Conservation (phyloP, 1,140 invertebrate genomes). For the Halictus rubicundus region DNA sequence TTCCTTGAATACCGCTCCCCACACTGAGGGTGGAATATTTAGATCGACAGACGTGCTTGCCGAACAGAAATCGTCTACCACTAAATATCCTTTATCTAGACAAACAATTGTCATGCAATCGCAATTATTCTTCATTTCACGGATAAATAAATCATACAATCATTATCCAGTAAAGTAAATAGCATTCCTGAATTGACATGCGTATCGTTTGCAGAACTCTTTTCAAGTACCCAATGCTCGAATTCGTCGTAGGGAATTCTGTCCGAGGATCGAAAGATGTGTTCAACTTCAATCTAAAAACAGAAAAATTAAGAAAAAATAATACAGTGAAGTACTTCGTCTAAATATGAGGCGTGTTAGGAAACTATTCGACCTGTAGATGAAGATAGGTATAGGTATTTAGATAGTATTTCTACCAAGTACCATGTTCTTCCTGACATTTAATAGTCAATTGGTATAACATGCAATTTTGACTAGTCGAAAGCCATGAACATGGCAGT, state of each 20-base stretch:
- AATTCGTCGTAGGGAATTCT: constrained; percentile 22
- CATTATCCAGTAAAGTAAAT: constrained; percentile 37
- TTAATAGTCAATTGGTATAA: too few relatives aligned
- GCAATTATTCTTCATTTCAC: too few relatives aligned
- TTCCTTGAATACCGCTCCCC: constrained; percentile 44
- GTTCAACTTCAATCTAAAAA: constrained; percentile 38
- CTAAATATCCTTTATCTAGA: constrained; percentile 41
- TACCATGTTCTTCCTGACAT: too few relatives aligned
- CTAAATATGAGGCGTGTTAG: neutral
- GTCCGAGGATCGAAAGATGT: constrained; percentile 31
- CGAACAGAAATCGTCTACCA: constrained; percentile 36
- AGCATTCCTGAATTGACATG: constrained; percentile 15
- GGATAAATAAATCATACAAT: constrained; percentile 23
- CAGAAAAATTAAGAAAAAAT: neutral
- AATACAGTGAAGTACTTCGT: neutral
- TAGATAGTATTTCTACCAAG: too few relatives aligned
- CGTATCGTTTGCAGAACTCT: neutral
- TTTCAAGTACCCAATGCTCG: constrained; percentile 18
- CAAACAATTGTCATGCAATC: neutral
- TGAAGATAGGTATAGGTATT: too few relatives aligned
- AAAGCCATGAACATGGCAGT: too few relatives aligned
- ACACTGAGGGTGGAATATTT: constrained; percentile 20
- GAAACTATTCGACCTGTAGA: too few relatives aligned
- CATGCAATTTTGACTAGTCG: too few relatives aligned
- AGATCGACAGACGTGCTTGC: constrained; percentile 21